These are phyloP conservation scores for Diorhabda elongata DNA, from an alignment of 1,140 invertebrate species.

Conservation along the genomic window DNA sequence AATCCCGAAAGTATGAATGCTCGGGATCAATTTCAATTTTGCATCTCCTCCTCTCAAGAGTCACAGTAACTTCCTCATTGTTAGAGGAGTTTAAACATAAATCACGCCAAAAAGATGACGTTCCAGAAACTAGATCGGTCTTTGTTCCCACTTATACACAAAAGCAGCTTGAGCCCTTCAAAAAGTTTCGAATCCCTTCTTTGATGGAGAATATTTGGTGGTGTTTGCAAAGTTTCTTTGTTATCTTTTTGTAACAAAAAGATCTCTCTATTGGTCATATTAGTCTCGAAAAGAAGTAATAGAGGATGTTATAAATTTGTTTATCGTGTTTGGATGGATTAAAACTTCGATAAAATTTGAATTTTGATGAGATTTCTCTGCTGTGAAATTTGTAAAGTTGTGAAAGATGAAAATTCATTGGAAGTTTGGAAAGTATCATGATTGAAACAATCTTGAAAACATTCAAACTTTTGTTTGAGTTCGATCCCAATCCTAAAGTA, in stretches of 20 bases:
- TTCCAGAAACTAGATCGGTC: background rate
- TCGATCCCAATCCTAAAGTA: no score
- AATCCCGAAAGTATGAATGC: no score
- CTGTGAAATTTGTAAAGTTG: background rate
- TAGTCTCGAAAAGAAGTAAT: background rate
- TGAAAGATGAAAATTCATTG: background rate
- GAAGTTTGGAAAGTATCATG: no score
- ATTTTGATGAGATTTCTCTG: background rate
- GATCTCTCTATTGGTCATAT: background rate
- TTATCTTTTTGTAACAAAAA: constrained; percentile 1
- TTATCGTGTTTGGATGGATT: background rate
- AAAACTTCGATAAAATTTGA: background rate
- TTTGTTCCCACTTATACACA: background rate
- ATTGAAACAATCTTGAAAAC: no score
- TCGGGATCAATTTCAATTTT: background rate
- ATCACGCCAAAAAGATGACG: background rate
- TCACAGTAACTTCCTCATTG: background rate
- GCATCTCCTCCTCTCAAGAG: background rate
- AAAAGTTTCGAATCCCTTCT: background rate
- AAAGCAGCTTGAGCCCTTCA: constrained; percentile 1
- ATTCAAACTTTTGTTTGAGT: no score
- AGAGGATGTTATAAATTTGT: background rate
- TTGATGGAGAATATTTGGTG: background rate
- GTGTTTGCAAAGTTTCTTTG: constrained; percentile 2
- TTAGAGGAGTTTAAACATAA: background rate